Evolutionary conservation across 2,888 invertebrate genomes (phyloP).

Genomic region (Tiphia femorata): DNA sequence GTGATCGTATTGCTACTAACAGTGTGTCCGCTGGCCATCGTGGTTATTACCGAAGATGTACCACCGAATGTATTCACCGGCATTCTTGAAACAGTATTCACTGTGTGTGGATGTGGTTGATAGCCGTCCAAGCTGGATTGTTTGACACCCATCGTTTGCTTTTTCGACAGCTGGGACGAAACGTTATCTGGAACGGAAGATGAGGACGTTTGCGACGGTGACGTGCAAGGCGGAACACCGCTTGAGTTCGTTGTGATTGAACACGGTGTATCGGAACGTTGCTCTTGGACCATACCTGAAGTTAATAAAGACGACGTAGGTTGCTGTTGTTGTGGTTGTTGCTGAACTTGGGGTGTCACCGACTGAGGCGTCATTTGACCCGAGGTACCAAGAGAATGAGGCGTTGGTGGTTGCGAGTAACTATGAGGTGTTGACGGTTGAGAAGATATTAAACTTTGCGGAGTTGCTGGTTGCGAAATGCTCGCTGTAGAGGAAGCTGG

Average conservation of each 20-base stretch:
- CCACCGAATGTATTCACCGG: constrained; percentile 52
- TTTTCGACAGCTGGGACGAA: constrained; percentile 31
- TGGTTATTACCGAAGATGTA: constrained; percentile 70
- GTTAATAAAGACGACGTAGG: constrained; percentile 52
- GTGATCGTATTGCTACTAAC: constrained; percentile 86
- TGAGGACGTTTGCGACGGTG: constrained; percentile 47
- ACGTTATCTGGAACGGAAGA: constrained; percentile 33
- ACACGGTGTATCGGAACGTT: constrained; percentile 54
- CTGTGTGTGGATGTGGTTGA: constrained; percentile 64
- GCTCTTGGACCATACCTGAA: constrained; percentile 44
- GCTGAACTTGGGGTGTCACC: constrained; percentile 48
- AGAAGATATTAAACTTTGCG: constrained; percentile 61
- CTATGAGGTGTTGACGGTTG: constrained; percentile 64
- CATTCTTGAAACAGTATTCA: constrained; percentile 50
- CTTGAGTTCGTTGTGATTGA: constrained; percentile 49
- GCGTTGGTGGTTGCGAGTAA: constrained; percentile 64
- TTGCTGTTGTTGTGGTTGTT: constrained; percentile 51
- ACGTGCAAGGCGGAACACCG: constrained; percentile 51
- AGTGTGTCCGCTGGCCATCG: constrained; percentile 82
- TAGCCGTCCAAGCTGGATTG: constrained; percentile 57
- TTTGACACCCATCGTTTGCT: constrained; percentile 68
- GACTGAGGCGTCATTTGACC: constrained; percentile 37
- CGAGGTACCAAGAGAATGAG: constrained; percentile 55
- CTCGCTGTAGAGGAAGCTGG: constrained; percentile 59
- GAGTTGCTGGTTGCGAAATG: constrained; percentile 62